Conservation (phyloP, 2,113 vertebrate genomes). For the Corythoichthys haematopterus region DNA sequence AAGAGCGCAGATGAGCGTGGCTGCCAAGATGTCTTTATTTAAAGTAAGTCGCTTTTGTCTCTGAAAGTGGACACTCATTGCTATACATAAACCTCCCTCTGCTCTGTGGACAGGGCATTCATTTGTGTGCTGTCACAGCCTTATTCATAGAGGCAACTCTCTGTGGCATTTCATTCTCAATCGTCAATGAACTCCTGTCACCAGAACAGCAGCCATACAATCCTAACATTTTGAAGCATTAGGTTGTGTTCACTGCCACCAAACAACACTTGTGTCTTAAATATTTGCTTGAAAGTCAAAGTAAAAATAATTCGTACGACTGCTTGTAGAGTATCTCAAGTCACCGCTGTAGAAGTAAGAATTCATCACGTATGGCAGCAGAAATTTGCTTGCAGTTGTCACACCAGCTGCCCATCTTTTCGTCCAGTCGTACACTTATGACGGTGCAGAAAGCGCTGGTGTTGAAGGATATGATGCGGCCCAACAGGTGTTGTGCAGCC, state of each 20-base stretch:
- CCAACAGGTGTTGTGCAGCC: slow-evolving; percentile 36
- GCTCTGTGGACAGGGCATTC: background rate
- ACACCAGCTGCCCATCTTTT: slow-evolving; percentile 31
- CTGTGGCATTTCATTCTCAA: background rate
- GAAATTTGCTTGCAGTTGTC: slow-evolving; percentile 1
- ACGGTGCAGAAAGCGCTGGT: slow-evolving; percentile 16
- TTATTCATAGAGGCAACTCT: background rate
- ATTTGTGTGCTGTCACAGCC: background rate
- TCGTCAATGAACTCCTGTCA: background rate
- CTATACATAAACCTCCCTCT: background rate
- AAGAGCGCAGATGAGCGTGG: slow-evolving; percentile 75
- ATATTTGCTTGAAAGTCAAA: background rate
- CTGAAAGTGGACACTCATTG: slow-evolving; percentile 16
- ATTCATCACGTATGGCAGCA: background rate
- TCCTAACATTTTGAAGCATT: background rate
- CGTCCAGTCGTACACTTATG: slow-evolving; percentile 28
- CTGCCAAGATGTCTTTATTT: slow-evolving; percentile 81
- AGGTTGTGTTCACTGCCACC: background rate
- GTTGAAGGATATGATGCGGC: slow-evolving; percentile 22
- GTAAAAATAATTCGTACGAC: background rate
- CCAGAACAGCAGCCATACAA: background rate
- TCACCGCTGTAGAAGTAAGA: background rate
- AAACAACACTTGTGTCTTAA: background rate
- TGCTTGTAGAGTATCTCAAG: background rate
- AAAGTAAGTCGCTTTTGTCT: slow-evolving; percentile 58